Conservation (phyloP, 2,888 invertebrate species). For the Lepidocyrtoides sp. region DNA sequence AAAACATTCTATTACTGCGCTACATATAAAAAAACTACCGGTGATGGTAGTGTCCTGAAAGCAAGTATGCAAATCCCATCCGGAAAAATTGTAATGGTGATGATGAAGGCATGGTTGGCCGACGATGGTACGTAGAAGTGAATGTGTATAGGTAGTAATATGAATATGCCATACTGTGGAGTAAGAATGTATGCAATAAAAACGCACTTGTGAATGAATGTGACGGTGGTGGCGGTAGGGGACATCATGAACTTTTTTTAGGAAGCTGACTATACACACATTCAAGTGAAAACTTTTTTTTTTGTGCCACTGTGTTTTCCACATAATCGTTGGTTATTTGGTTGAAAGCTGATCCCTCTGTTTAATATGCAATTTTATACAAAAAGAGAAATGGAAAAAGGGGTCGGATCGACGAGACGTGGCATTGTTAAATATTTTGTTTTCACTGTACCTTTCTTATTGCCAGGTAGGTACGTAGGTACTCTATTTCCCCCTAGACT, state of each 20-base stretch:
- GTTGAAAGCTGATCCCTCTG: conserved; percentile 56
- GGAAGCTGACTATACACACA: not conserved
- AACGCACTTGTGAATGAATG: conserved; percentile 30
- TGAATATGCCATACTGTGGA: too few species aligned
- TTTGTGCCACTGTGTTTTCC: conserved; percentile 48
- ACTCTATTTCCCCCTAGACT: not conserved
- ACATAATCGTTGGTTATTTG: conserved; percentile 53
- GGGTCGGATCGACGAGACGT: not conserved
- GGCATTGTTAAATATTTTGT: not conserved
- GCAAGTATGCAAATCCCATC: conserved; percentile 67
- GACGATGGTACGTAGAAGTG: conserved; percentile 12
- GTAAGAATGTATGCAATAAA: conserved; percentile 48
- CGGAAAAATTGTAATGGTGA: conserved; percentile 64
- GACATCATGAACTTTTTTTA: not conserved
- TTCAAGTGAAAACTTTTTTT: conserved; percentile 46
- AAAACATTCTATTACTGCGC: not conserved
- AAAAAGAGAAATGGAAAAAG: conserved; percentile 56
- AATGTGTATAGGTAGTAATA: not conserved
- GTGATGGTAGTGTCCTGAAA: conserved; percentile 34
- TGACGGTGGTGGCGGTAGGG: not conserved
- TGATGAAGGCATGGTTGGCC: conserved; percentile 64
- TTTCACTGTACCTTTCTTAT: not conserved
- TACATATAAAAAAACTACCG: conserved; percentile 1
- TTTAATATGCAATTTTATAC: conserved; percentile 79
- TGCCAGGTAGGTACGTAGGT: not conserved